phyloP scores from a whole-genome alignment of 2,888 invertebrate species.

The Zygaena filipendulae region DNA sequence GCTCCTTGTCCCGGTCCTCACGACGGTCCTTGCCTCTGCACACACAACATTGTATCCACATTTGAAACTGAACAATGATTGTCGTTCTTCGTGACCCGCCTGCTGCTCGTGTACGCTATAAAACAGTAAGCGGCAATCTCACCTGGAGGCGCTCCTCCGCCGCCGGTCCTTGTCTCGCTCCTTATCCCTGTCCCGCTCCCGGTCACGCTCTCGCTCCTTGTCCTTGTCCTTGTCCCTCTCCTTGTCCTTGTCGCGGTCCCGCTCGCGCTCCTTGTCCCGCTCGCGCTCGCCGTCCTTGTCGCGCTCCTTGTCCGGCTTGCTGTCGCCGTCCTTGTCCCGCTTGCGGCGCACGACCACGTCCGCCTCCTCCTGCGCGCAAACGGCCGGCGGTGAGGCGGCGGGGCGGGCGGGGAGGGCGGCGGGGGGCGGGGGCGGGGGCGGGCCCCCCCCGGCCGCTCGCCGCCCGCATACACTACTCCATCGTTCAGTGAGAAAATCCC shows the following conservation, averaged over 20 bases:
- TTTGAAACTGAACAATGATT: slow-evolving; percentile 22
- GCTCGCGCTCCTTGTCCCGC: slow-evolving; percentile 16
- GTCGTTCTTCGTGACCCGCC: slow-evolving; percentile 20
- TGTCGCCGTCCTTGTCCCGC: slow-evolving; percentile 41
- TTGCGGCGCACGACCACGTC: slow-evolving; percentile 67
- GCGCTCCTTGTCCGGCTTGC: slow-evolving; percentile 24
- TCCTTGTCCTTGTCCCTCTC: slow-evolving; percentile 39
- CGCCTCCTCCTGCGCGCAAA: slow-evolving; percentile 72
- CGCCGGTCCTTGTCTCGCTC: slow-evolving; percentile 26
- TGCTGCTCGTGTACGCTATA: not conserved
- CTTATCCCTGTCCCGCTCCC: slow-evolving; percentile 21
- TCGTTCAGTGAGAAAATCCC: not conserved
- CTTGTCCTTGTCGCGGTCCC: slow-evolving; percentile 28
- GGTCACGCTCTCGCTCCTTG: slow-evolving; percentile 17
- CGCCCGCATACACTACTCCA: too few species aligned
- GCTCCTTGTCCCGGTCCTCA: slow-evolving; percentile 38
- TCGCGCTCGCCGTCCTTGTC: slow-evolving; percentile 30
- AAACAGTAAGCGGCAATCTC: not conserved
- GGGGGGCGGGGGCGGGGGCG: slow-evolving; percentile 5
- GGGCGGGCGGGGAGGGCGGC: not conserved
- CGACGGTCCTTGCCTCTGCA: slow-evolving; percentile 22
- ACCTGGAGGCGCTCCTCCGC: slow-evolving; percentile 31
- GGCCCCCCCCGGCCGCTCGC: slow-evolving; percentile 5
- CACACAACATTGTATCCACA: too few species aligned
- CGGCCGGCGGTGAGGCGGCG: slow-evolving; percentile 1